These are phyloP conservation scores for Cataglyphis cursor DNA, from an alignment of 2,888 invertebrate genomes.

Conservation along the genomic window DNA sequence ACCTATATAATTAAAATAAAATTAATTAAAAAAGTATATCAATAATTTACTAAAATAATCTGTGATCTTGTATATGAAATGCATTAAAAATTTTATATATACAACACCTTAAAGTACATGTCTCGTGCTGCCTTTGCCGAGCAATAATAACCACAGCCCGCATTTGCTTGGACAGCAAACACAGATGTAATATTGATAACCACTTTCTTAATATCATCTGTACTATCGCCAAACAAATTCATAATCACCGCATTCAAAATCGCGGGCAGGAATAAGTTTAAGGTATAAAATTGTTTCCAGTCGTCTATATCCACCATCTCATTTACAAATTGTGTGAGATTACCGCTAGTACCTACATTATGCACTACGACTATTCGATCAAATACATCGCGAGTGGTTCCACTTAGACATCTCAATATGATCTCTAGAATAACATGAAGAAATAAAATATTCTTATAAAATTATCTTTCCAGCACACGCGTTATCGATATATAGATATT, in stretches of 20 bases:
- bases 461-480: background rate
- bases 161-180: constrained; percentile 92
- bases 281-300: constrained; percentile 91
- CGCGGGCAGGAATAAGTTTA: constrained; percentile 93
- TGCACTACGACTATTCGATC: constrained; percentile 93
- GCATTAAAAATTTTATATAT: background rate
- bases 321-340: constrained; percentile 89
- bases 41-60: constrained; percentile 10
- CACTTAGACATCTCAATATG: constrained; percentile 86
- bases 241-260: constrained; percentile 92
- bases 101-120: constrained; percentile 92
- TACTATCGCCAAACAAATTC: constrained; percentile 88
- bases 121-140: constrained; percentile 96
- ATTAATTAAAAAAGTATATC: background rate
- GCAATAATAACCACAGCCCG: constrained; percentile 94
- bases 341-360: constrained; percentile 95
- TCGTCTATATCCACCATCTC: constrained; percentile 89
- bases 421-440: constrained; percentile 81
- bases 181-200: constrained; percentile 95
- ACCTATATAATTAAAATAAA: constrained; percentile 82
- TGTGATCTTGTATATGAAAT: background rate
- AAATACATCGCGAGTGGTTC: constrained; percentile 87
- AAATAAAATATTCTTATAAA: constrained; percentile 14
- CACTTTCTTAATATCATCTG: constrained; percentile 83
- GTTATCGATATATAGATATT: background rate